A percentile compares a stretch with the other conserved stretches of the same genome.
These are phyloP conservation scores for Drosophila nannoptera DNA, from an alignment of 1,140 invertebrate species.

Conservation along the genomic window DNA sequence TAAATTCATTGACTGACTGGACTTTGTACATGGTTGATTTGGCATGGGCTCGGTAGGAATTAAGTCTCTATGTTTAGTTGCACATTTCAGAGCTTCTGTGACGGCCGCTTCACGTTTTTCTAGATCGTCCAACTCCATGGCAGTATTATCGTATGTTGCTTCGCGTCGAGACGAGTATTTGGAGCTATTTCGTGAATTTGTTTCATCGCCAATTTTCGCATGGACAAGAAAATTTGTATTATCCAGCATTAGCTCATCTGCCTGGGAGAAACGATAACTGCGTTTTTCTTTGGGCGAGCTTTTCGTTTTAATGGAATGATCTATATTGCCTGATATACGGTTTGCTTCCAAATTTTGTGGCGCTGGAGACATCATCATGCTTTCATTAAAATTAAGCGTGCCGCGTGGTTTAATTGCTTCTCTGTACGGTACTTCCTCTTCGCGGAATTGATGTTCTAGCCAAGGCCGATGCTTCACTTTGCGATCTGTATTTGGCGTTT, in stretches of 20 bases:
- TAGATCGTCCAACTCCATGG: slow-evolving; percentile 43
- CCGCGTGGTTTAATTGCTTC: slow-evolving; percentile 34
- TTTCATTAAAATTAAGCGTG: slow-evolving; percentile 55
- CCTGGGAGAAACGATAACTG: slow-evolving; percentile 59
- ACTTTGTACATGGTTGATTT: background rate
- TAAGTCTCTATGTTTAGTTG: background rate
- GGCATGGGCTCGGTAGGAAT: background rate
- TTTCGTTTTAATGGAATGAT: background rate
- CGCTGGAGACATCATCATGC: slow-evolving; percentile 45
- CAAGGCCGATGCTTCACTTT: slow-evolving; percentile 26
- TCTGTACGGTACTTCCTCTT: background rate
- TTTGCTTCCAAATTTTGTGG: background rate
- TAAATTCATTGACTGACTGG: slow-evolving; percentile 4
- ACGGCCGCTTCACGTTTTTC: slow-evolving; percentile 31
- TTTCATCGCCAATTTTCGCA: slow-evolving; percentile 61
- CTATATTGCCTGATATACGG: background rate
- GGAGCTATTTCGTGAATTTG: slow-evolving; percentile 54
- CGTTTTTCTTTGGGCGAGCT: background rate
- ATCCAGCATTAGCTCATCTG: slow-evolving; percentile 61
- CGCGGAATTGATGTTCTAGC: slow-evolving; percentile 9
- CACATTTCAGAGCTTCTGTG: slow-evolving; percentile 16
- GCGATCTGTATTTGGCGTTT: slow-evolving; percentile 51
- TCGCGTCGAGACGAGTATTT: slow-evolving; percentile 53
- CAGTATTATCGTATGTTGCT: slow-evolving; percentile 38
- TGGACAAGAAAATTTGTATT: slow-evolving; percentile 65